A percentile compares a stretch with the other conserved stretches of the same genome.
Conservation (phyloP, 2,797 vertebrate species). For the Phoebastria nigripes region DNA sequence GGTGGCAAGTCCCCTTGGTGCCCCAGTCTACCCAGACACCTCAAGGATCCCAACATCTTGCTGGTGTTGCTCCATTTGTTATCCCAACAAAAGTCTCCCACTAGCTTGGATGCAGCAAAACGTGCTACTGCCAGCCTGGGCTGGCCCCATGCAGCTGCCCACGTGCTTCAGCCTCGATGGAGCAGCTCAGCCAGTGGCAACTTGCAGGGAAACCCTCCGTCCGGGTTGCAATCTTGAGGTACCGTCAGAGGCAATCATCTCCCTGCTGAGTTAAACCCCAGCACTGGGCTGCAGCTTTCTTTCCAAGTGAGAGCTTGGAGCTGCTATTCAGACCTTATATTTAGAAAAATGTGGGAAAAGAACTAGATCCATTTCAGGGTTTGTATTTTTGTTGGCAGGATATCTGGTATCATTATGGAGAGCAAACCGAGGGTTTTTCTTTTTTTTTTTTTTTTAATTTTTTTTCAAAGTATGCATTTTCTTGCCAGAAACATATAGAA, state of each 20-base stretch:
- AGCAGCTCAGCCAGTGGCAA: neutral
- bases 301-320: constrained; percentile 14
- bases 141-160: neutral
- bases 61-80: neutral
- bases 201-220: neutral
- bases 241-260: neutral
- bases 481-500: constrained; percentile 42
- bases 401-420: constrained; percentile 53
- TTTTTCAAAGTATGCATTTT: constrained; percentile 13
- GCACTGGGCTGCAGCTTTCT: neutral
- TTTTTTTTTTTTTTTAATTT: neutral
- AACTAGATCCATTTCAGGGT: constrained; percentile 58
- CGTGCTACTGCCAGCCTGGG: neutral
- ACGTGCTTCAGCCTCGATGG: rapidly evolving
- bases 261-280: neutral
- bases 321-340: constrained; percentile 57
- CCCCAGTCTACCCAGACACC: neutral
- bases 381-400: constrained; percentile 64
- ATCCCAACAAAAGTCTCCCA: neutral
- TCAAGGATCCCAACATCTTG: neutral
- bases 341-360: constrained; percentile 70
- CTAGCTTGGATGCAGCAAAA: neutral
- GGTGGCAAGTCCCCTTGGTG: neutral
- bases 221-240: neutral
- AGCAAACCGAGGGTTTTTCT: constrained; percentile 34